Evolutionary conservation across 2,113 vertebrate genomes (phyloP).

Genomic region (Vidua chalybeata): DNA sequence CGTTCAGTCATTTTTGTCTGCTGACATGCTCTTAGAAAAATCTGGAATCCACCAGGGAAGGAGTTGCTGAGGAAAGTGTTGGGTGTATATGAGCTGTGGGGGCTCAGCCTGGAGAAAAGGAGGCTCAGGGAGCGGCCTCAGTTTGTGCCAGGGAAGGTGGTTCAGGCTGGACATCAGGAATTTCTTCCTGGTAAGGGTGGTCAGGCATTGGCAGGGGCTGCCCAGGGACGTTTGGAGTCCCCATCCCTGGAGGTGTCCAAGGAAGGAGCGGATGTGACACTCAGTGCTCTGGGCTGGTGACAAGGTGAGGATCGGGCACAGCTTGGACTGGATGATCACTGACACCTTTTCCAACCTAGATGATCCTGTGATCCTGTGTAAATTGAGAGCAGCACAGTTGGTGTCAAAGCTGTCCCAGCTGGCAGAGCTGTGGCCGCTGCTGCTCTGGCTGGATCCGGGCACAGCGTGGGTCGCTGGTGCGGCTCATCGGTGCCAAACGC

Average conservation of each 20-base stretch:
- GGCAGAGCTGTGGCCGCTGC: not conserved
- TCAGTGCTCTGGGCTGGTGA: not conserved
- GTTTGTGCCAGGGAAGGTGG: not conserved
- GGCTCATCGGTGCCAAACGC: accelerated
- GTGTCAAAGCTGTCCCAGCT: not conserved
- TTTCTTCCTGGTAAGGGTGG: not conserved
- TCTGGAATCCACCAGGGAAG: not conserved
- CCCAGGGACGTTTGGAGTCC: not conserved
- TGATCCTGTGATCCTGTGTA: not conserved
- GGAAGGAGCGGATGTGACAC: not conserved
- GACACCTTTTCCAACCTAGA: not conserved
- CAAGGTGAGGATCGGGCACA: accelerated
- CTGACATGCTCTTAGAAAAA: accelerated
- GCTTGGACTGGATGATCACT: not conserved
- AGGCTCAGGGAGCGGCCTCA: not conserved
- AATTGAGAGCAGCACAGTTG: not conserved
- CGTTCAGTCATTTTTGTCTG: not conserved
- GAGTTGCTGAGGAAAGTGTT: not conserved
- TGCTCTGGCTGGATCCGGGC: not conserved
- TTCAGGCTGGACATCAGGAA: not conserved
- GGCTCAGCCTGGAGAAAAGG: not conserved
- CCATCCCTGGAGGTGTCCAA: not conserved
- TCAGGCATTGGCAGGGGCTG: not conserved
- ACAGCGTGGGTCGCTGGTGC: accelerated
- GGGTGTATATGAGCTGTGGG: not conserved